A percentile compares a stretch with the other conserved stretches of the same genome.
Evolutionary conservation across 2,797 vertebrate species (phyloP).

Genomic region (Bradypus variegatus): DNA sequence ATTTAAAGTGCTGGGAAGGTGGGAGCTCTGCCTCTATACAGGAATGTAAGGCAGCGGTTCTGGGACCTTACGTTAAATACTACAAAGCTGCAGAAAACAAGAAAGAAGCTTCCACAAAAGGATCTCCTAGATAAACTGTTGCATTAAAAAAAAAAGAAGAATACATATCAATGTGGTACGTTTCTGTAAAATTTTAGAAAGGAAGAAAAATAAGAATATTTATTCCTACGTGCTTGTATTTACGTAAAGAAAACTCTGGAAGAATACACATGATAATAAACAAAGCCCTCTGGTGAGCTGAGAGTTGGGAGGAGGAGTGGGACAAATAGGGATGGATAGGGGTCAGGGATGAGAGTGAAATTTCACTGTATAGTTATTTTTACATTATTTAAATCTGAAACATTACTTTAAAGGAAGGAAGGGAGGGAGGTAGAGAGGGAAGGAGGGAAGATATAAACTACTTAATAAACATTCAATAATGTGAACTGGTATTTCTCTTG

Average conservation of each 20-base stretch:
- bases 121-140: background rate
- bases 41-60: too few species aligned
- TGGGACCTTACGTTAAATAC: background rate
- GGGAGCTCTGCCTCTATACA: background rate
- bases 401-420: background rate
- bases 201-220: background rate
- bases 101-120: background rate
- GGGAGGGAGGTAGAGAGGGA: background rate
- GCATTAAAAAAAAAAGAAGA: background rate
- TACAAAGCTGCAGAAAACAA: background rate
- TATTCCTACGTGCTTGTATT: background rate
- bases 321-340: background rate
- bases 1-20: background rate
- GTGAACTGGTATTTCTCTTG: background rate
- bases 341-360: background rate
- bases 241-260: background rate
- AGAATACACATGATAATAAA: background rate
- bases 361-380: background rate
- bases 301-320: background rate
- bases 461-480: background rate
- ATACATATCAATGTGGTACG: background rate
- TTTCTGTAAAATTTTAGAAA: background rate
- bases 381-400: background rate
- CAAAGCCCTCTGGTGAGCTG: background rate
- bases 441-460: background rate